These are phyloP conservation scores for Drosophila neotestacea DNA, from an alignment of 2,888 invertebrate genomes.

Conservation along the genomic window DNA sequence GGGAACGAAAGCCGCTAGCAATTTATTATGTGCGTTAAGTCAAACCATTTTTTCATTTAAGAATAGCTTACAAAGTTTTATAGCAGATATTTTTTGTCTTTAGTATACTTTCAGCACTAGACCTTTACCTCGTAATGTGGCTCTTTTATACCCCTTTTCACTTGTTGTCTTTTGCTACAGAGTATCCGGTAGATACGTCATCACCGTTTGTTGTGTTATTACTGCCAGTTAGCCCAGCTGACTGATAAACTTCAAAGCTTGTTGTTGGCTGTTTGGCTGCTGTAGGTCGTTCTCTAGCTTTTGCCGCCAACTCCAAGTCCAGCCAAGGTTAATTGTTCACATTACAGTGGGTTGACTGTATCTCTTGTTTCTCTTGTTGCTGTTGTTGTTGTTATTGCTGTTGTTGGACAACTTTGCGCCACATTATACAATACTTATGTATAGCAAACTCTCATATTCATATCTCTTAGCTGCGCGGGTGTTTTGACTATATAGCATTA, in stretches of 20 bases:
- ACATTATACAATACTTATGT: constrained; percentile 52
- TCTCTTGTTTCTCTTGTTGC: background rate
- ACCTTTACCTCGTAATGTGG: too few relatives aligned
- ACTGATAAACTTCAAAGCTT: constrained; percentile 60
- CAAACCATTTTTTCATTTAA: too few relatives aligned
- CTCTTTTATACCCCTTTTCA: background rate
- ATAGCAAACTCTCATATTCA: constrained; percentile 36
- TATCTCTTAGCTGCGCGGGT: constrained; percentile 61
- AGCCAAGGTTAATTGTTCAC: constrained; percentile 77
- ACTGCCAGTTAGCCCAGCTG: constrained; percentile 50
- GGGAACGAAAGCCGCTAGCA: too few relatives aligned
- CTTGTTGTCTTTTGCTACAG: constrained; percentile 3
- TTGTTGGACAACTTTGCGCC: constrained; percentile 48
- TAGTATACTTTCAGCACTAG: too few relatives aligned
- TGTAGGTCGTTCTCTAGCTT: constrained; percentile 71
- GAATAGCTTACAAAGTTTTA: too few relatives aligned
- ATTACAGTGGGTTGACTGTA: constrained; percentile 64
- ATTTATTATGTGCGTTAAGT: too few relatives aligned
- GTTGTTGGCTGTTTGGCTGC: constrained; percentile 32
- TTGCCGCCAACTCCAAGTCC: constrained; percentile 77
- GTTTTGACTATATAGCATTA: constrained; percentile 67
- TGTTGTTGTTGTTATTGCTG: constrained; percentile 27
- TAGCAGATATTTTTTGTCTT: too few relatives aligned
- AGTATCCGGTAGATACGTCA: constrained; percentile 37
- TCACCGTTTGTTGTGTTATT: constrained; percentile 30